Evolutionary conservation across 2,888 invertebrate genomes (phyloP), one percentile per base, ranked within the genome.

Genomic region (Ectemnius continuus): DNA sequence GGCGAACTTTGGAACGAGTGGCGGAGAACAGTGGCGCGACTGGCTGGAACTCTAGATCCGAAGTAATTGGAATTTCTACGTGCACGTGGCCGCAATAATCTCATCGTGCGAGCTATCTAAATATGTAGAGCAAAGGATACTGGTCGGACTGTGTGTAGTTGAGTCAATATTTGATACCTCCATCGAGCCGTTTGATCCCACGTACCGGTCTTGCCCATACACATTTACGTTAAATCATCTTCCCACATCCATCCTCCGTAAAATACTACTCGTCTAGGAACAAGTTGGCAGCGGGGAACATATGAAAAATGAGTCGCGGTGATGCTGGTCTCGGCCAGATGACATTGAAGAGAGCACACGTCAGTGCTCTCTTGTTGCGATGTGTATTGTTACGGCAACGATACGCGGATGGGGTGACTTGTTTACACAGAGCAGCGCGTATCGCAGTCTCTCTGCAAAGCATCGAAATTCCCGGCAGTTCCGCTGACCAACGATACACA

Each of bases 331-430:
- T 3, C 2, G 23, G 3, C 23, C 23, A 23, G 2, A 23, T 23
- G 23, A 23, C 23, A 23, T 23, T 23, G 23, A 23, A 23, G 23
- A 23, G 36, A 36, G 36, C 36, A 36, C 36, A 6, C 36, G 36
- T 36, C 36, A 36, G 36, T 36, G 8, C 36, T 8, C 36, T 36
- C 36, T 36, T 52, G 52, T 6, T 52, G n/a, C 65, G 47, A 70
- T 67, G 80, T 75, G 79, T 83, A 85, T 84, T 84, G 84, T 85
- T 85, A 80, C 84, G 76, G 78, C 76, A 79, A 81, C 85, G 81
- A 82, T 83, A 84, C 75, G 36, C 36, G 83, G 78, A 76, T 73
- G 79, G 67, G 72, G 74, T 73, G 76, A 67, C 72, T 76, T 85
- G 85, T 85, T 85, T 85, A 78, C 81, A 75, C 83, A 84, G 80